Evolutionary conservation across 2,888 invertebrate species (phyloP), one percentile per base, ranked within the genome.

Genomic region (Drosophila picticornis): DNA sequence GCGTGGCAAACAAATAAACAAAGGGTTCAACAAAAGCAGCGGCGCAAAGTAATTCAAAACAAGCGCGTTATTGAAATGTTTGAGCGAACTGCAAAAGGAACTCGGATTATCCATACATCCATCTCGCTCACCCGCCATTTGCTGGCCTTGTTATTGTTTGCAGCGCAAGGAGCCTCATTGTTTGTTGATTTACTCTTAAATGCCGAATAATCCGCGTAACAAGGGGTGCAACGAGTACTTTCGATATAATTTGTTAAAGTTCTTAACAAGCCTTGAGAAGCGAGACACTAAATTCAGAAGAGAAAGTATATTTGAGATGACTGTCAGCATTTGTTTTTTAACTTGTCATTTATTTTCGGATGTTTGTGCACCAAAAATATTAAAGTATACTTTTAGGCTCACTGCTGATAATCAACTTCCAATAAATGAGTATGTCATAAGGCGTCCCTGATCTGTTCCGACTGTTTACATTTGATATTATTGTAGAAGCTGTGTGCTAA

Each of bases 21-120:
- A 88, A 88, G 86, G 83, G 72, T 72, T 78, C 81, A 90, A 86
- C 89, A 90, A 90, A 88, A 84, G 84, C 84, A 90, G 72, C 74
- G 60, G 83, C 40, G 59, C 85, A 90, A 90, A 88, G 90, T 90
- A 90, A 88, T 85, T 90, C 89, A 85, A 90, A 88, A 88, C 74
- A 85, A 76, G 67, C 64, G 69, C 62, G 72, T 68, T 80, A 74
- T 75, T 70, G 75, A 72, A 80, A 85, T 77, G 75, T 82, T 80
- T 82, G 65, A 81, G 78, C 55, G 60, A 25, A 38, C 48, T 56
- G 74, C 43, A 58, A 70, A 63, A 74, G 75, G 50, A 67, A 56
- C 53, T 32, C 29, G 82, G 65, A 56, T 79, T 79, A 73, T 61
- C 31, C 73, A 56, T 64, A 22, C 62, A 56, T 9, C 59, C 38